Base-by-base conservation (phyloP, 2,797 vertebrate species). In the Microctenopoma steveboyesi region DNA sequence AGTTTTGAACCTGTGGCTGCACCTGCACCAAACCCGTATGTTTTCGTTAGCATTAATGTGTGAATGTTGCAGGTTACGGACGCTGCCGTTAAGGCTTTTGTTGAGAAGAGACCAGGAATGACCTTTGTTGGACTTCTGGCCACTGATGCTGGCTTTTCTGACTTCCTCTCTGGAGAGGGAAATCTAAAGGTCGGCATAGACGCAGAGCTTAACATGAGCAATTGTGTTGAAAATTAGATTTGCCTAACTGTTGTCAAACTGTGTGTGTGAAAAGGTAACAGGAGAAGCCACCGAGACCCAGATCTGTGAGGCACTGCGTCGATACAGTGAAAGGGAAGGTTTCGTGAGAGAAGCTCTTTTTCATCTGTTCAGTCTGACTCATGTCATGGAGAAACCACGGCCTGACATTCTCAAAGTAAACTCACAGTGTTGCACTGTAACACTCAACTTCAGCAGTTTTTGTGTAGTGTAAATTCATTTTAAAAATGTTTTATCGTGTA, bases 251-350 rank as follows among this genome's bases (percentile, higher is more conserved):
- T 61, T 2, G 30, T 43, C 42, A 45, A 45, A 45, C 3, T 71
- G 13, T 54, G n/a, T 54, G n/a, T 78, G 39, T 73, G 65, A 25
- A 37, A 84, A 99, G 98, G 97, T 99, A 45, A 98, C 98, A 0
- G 98, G 98, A 45, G 98, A 99, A 92, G 98, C 98, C 69, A 99
- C 98, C 40, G 97, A 99, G 92, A 96, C 92, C 13, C 98, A 99
- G 91, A 98, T 99, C 90, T 95, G 97, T 0, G 97, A 99, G 91
- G 97, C 98, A 0, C 78, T 99, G 81, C 96, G 95, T 73, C 95
- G 98, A 66, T 99, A 99, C 92, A 97, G 96, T 11, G 98, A 99
- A 81, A 94, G 98, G 37, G 98, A 98, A 12, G 98, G 97, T 74
- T 99, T 99, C 82, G 97, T 99, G 64, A 93, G 98, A 55, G 98